Base-by-base conservation (phyloP, 2,797 vertebrate species). In the Galagoides demidoff region DNA sequence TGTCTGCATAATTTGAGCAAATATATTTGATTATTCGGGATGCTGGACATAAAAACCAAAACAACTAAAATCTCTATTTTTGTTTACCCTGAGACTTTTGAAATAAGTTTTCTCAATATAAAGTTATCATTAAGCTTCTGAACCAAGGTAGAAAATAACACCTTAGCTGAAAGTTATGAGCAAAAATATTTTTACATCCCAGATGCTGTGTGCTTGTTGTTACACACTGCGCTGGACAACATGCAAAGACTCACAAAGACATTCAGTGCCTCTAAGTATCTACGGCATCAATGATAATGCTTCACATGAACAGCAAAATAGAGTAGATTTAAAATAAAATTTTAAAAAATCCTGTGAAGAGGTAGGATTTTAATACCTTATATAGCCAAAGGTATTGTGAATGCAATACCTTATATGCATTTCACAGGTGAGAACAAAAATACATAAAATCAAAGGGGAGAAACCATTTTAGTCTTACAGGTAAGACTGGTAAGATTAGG, bases 81-180 rank as follows among this genome's bases (percentile, higher is more conserved):
- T 91, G 11, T 95, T 89, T 31, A 76, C 43, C 68, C 29, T 39
- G 79, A 93, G 71, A 92, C 31, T 63, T 83, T 87, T 76, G 83
- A 79, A 92, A 49, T 95, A 13, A 89, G 74, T 81, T 89, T 95
- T 92, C 17, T 94, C 64, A 25, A 57, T 92, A 12, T 92, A 95
- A 96, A 93, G 86, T 90, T 79, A 76, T 85, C 34, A 78, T 84
- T 68, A 71, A 92, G n/a, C 63, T 90, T 17, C 70, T 88, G 66
- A 96, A 52, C 17, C 61, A 84, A 78, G 43, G 43, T 87, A 79
- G 55, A 90, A 86, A 95, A 68, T n/a, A 45, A 34, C 34, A 14
- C 76, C 82, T 77, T 45, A 86, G 61, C 76, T 71, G 37, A 66
- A 59, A 45, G 16, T 57, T 95, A 70, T 64, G 59, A 86, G 45